Base-by-base conservation (phyloP, 2,797 vertebrate species). In the Notolepis coatsorum region DNA sequence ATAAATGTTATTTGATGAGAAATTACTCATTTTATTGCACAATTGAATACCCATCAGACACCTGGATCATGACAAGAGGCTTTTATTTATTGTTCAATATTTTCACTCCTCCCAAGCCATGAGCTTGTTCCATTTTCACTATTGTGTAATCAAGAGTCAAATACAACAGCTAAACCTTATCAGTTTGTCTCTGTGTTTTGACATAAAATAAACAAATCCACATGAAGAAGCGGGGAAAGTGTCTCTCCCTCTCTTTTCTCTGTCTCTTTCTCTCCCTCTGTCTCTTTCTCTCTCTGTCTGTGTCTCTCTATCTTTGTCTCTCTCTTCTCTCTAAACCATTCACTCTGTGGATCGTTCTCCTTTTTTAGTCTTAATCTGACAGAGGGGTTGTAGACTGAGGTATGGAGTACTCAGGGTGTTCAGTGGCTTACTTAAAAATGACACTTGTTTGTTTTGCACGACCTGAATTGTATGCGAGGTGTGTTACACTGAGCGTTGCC, bases 371-470 rank as follows among this genome's bases (percentile, higher is more conserved):
- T 28, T 50, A 52, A 73, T 65, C 46, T 61, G 50, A 18, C 45
- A 49, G 27, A 21, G 33, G 50, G 48, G 61, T 42, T 48, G 10
- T 45, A 71, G 48, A n/a, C n/a, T n/a, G n/a, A 30, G 41, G 12
- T 54, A 50, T n/a, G n/a, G 25, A 57, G 42, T 66, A 75, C 35
- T 80, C 73, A 77, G n/a, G n/a, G 21, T 59, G 35, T 80, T 65
- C 37, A 64, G 6, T 59, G 50, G 69, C 59, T 80, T 75, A 84
- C 48, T 72, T 57, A 78, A 62, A 70, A 65, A 78, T 61, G 5
- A 68, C 55, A 80, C 66, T 42, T 84, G 71, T 88, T 81, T 76
- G 82, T 74, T 71, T 81, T 74, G 65, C 73, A 63, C 56, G 65
- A 67, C 51, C 45, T 5, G 67, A 37, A 65, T 67, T 75, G 52